A percentile compares a stretch with the other conserved stretches of the same genome.
Conservation (phyloP, 2,888 invertebrate species). For the Lamellibrachia satsuma region DNA sequence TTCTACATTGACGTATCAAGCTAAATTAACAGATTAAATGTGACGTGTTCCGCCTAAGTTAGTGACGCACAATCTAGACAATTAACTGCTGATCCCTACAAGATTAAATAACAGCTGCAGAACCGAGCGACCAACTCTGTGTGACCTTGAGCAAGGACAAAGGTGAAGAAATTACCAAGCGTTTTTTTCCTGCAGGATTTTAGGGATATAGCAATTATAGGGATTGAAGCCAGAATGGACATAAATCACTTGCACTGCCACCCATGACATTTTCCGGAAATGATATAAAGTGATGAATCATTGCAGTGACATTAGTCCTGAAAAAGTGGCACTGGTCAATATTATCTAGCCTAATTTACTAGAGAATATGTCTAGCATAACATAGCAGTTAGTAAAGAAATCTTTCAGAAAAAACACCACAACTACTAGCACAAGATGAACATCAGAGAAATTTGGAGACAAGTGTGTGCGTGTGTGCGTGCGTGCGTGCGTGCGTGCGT, state of each 20-base stretch:
- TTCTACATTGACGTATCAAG: neutral
- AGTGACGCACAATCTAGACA: neutral
- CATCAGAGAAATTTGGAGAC: neutral
- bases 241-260: neutral
- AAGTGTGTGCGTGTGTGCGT: too few relatives aligned
- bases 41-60: neutral
- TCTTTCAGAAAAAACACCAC: neutral
- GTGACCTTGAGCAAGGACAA: neutral
- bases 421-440: neutral
- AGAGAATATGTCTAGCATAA: neutral
- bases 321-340: neutral
- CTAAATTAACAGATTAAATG: slow-evolving; percentile 17
- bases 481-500: neutral
- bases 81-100: neutral
- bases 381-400: neutral
- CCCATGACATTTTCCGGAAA: neutral
- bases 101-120: neutral
- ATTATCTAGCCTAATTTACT: neutral
- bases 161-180: neutral
- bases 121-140: neutral
- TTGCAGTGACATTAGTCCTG: neutral
- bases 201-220: neutral
- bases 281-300: neutral
- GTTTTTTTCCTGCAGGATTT: neutral
- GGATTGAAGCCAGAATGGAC: neutral